Percentiles rank a stretch among this genome's conserved stretches.
Conservation (phyloP, 2,113 vertebrate species). For the Spizaetus ornatus region DNA sequence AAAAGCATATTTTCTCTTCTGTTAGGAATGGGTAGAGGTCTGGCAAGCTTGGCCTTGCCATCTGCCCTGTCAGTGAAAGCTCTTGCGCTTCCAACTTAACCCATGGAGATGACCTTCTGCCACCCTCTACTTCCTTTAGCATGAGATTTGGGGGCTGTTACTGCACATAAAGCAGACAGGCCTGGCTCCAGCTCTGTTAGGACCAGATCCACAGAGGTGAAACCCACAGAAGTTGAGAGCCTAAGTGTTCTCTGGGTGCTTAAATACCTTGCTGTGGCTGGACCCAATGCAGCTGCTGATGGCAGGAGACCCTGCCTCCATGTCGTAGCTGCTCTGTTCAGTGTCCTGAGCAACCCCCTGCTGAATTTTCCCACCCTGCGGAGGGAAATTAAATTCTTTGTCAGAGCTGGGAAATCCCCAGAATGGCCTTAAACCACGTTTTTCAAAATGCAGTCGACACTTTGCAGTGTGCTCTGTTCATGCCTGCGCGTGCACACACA, state of each 20-base stretch:
- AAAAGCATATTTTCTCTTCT: constrained; percentile 24
- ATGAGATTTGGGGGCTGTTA: background rate
- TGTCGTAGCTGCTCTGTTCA: background rate
- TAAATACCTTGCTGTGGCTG: background rate
- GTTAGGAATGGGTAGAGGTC: background rate
- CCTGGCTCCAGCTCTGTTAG: background rate
- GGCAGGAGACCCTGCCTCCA: background rate
- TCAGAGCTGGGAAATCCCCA: constrained; percentile 42
- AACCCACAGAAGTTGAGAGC: background rate
- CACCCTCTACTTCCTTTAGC: background rate
- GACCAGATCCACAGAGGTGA: background rate
- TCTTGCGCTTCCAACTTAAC: background rate
- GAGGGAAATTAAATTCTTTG: constrained; percentile 27
- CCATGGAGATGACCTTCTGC: background rate
- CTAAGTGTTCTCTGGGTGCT: background rate
- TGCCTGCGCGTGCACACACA: background rate
- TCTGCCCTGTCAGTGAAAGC: background rate
- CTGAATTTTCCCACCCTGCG: background rate
- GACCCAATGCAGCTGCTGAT: background rate
- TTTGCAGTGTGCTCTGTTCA: background rate
- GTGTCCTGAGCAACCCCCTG: background rate
- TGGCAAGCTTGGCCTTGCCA: background rate
- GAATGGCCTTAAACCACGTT: constrained; percentile 20
- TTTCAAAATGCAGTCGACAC: background rate
- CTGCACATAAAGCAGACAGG: background rate